Conservation (phyloP, 1,140 invertebrate genomes). For the Papilio glaucus region DNA sequence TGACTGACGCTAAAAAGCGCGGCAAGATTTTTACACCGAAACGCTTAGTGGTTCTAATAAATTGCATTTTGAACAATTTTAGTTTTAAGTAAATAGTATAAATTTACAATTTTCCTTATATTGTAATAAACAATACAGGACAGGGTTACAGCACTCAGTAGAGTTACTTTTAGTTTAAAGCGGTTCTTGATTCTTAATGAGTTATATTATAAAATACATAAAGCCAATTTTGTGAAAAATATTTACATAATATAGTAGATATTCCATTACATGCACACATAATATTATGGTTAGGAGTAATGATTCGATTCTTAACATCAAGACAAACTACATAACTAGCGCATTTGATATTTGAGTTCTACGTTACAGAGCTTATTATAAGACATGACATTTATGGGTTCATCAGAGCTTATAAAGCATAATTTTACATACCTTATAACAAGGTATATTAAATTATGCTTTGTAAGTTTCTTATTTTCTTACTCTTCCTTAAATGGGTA, state of each 20-base stretch:
- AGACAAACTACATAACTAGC: background rate
- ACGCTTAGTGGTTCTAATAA: slow-evolving; percentile 12
- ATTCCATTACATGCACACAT: too few relatives aligned
- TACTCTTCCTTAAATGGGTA: too few relatives aligned
- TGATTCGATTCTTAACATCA: too few relatives aligned
- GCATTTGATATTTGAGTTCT: background rate
- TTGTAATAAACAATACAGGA: slow-evolving; percentile 1
- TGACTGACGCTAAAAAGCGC: slow-evolving; percentile 15
- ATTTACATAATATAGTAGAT: too few relatives aligned
- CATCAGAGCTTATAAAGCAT: background rate
- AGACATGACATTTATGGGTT: background rate
- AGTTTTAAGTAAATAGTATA: background rate
- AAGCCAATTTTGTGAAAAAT: too few relatives aligned
- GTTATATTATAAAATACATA: too few relatives aligned
- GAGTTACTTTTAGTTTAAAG: background rate
- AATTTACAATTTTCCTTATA: background rate
- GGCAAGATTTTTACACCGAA: slow-evolving; percentile 21
- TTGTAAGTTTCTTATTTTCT: too few relatives aligned
- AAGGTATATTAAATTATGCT: too few relatives aligned
- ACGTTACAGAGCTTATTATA: background rate
- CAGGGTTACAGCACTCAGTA: background rate
- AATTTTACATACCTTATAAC: too few relatives aligned
- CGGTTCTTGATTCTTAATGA: too few relatives aligned
- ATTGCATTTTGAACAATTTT: background rate
- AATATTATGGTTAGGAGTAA: too few relatives aligned